Evolutionary conservation across 2,888 invertebrate genomes (phyloP).

Genomic region (Sisyra nigra): DNA sequence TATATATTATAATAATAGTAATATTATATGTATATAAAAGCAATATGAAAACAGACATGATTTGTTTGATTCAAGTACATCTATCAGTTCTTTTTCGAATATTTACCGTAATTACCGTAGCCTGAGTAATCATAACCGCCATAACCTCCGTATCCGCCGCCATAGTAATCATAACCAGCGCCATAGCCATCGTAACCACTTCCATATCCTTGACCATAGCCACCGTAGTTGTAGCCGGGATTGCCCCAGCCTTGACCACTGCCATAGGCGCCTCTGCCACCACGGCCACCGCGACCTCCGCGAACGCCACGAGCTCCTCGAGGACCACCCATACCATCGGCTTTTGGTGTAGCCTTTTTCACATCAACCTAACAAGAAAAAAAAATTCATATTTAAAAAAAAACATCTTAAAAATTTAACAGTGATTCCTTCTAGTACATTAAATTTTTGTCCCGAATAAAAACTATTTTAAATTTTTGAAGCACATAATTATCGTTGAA

Average conservation of each 20-base stretch:
- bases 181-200: conserved; percentile 61
- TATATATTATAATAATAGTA: no score
- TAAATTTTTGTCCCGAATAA: neutral
- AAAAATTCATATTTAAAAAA: conserved; percentile 3
- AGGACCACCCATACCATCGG: conserved; percentile 56
- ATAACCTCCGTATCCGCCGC: conserved; percentile 63
- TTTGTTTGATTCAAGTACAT: conserved; percentile 12
- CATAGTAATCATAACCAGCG: conserved; percentile 52
- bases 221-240: conserved; percentile 44
- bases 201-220: conserved; percentile 56
- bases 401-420: conserved; percentile 1
- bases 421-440: neutral
- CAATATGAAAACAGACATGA: conserved; percentile 8
- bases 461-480: no score
- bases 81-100: conserved; percentile 20
- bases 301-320: conserved; percentile 48
- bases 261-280: conserved; percentile 50
- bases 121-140: conserved; percentile 68
- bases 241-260: conserved; percentile 46
- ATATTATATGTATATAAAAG: neutral
- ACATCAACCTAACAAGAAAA: conserved; percentile 58
- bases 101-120: conserved; percentile 73
- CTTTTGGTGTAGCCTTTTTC: conserved; percentile 86
- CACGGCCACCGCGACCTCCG: conserved; percentile 52
- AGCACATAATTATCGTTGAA: no score